Conservation (phyloP, 2,113 vertebrate genomes). For the Coryphaenoides rupestris region DNA sequence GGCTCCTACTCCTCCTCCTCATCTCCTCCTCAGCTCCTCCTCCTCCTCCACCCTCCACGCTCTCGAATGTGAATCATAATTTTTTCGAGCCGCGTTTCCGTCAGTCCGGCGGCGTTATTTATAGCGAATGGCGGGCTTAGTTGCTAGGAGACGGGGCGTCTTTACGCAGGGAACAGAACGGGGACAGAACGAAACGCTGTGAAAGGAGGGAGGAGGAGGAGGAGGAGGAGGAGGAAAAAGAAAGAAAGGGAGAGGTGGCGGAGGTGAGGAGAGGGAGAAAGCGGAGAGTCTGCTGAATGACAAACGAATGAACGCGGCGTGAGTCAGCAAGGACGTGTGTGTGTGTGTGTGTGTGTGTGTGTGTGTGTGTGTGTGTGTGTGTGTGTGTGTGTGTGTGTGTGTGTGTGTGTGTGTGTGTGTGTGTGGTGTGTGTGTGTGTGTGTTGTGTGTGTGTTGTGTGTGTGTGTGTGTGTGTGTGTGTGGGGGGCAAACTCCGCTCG, state of each 20-base stretch:
- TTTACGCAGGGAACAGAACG: slow-evolving; percentile 47
- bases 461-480: slow-evolving; percentile 56
- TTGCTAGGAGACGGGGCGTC: slow-evolving; percentile 73
- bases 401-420: no score
- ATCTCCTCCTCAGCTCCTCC: no score
- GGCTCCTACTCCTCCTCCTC: no score
- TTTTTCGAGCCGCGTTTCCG: slow-evolving; percentile 59
- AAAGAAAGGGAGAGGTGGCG: slow-evolving; percentile 39
- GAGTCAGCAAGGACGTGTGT: slow-evolving; percentile 72
- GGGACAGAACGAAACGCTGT: slow-evolving; percentile 37
- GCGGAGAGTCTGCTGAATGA: slow-evolving; percentile 66
- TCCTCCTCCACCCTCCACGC: no score
- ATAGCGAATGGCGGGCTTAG: slow-evolving; percentile 66
- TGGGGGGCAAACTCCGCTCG: slow-evolving; percentile 12
- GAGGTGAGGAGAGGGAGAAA: slow-evolving; percentile 57
- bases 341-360: slow-evolving; percentile 24
- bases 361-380: no score
- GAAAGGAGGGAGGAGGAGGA: neutral
- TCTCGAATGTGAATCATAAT: slow-evolving; percentile 42
- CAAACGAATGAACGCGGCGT: slow-evolving; percentile 59
- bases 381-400: no score
- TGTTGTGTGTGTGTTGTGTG: no score
- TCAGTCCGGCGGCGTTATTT: slow-evolving; percentile 70
- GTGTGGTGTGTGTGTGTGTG: no score
- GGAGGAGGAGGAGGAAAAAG: slow-evolving; percentile 25